Evolutionary conservation across 2,113 vertebrate species (phyloP).

Genomic region (Phoenicopterus ruber): DNA sequence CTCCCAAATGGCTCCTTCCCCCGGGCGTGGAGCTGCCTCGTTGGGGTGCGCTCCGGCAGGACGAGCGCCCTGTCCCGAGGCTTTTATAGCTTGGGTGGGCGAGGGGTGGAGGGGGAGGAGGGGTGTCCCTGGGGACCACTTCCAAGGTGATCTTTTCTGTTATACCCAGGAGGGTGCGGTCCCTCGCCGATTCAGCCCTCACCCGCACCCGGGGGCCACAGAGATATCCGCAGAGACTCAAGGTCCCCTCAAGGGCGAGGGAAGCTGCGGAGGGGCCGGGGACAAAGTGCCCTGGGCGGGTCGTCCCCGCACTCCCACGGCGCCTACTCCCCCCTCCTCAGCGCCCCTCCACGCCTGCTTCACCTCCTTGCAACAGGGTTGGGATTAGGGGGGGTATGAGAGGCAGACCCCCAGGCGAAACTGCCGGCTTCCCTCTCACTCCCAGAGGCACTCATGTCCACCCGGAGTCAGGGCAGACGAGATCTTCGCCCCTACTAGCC

Average conservation of each 20-base stretch:
- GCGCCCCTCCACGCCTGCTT: rapidly evolving
- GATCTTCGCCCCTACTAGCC: background rate
- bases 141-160: background rate
- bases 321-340: rapidly evolving
- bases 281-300: rapidly evolving
- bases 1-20: background rate
- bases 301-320: rapidly evolving
- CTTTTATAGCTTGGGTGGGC: background rate
- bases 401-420: background rate
- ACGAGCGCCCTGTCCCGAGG: rapidly evolving
- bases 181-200: background rate
- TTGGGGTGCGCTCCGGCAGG: rapidly evolving
- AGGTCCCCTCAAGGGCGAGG: background rate
- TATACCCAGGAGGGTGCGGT: rapidly evolving
- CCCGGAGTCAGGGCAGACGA: rapidly evolving
- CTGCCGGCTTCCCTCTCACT: background rate
- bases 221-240: background rate
- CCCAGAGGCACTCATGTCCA: background rate
- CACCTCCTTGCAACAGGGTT: rapidly evolving
- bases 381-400: too few species aligned
- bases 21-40: rapidly evolving
- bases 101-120: background rate
- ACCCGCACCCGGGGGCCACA: rapidly evolving
- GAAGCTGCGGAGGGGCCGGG: rapidly evolving
- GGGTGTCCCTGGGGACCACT: rapidly evolving